Evolutionary conservation across 1,140 invertebrate genomes (phyloP), one percentile per base, ranked within the genome.

Genomic region (Phymastichus coffea): DNA sequence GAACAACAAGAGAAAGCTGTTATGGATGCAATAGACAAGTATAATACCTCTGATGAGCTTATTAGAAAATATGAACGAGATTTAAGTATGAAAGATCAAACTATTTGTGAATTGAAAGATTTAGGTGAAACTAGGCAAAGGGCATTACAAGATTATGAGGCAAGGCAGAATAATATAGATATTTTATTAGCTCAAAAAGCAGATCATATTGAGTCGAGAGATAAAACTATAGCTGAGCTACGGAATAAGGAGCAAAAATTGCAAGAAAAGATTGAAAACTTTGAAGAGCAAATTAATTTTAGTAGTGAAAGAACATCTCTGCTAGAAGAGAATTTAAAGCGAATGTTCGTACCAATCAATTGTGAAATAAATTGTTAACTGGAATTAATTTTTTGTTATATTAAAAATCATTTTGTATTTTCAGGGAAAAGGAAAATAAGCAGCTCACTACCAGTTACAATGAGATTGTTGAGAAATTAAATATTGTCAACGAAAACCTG

Each of bases 391-490:
- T 19, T 48, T 35, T 57, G 6, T 22, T 33, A 40, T 40, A 14
- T 40, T 30, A 14, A 9, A 51, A 41, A 35, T 53, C 44, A 25
- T 44, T 48, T 43, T 41, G 15, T 57, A n/a, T 47, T 68, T 65
- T 41, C 40, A 77, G 74, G 49, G 75, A 78, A 54, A 72, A 70
- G 12, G 74, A 79, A 51, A 69, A 79, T 57, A 77, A 76, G 23
- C 69, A 77, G 51, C 25, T 76, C 14, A 55, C 57, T 10, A 61
- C 59, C 9, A 78, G 76, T 47, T 75, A 68, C 63, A 63, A 52
- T 15, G 66, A 77, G 55, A 56, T 58, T 1, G 57, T 53, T 4
- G 67, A 68, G 63, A 72, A 72, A 30, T 63, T 76, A 23, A 78
- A 78, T 44, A 57, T 73, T 9, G 57, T 61, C 26, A 71, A 72